Percentiles rank a stretch among this genome's conserved stretches.
These are phyloP conservation scores for Paracentrotus lividus DNA, from an alignment of 53 echinoderm and acorn worm species.

Conservation along the genomic window DNA sequence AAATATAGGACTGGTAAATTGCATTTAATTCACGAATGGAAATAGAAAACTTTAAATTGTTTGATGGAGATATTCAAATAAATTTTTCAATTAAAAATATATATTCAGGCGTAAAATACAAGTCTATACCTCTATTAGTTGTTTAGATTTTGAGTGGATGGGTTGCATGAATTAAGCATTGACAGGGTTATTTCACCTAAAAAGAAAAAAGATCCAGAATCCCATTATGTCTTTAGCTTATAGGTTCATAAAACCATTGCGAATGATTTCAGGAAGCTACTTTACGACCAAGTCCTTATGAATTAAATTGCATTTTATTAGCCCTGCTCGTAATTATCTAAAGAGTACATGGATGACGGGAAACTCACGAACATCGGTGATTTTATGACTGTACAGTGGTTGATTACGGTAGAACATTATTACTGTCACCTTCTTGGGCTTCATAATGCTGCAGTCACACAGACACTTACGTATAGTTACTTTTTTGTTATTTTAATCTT, in stretches of 20 bases:
- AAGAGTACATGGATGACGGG: background rate
- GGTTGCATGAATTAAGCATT: background rate
- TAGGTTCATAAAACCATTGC: background rate
- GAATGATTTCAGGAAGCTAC: background rate
- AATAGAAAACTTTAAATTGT: too few relatives aligned
- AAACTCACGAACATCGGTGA: background rate
- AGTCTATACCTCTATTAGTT: too few relatives aligned
- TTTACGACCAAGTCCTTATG: background rate
- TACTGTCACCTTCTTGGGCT: too few relatives aligned
- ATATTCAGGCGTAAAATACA: too few relatives aligned
- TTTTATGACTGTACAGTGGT: background rate
- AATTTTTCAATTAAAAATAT: too few relatives aligned
- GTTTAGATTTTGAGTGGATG: constrained; percentile 6
- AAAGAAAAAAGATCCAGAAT: background rate
- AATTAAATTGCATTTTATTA: background rate
- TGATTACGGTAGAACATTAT: too few relatives aligned
- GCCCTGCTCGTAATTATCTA: background rate
- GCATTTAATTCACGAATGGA: too few relatives aligned
- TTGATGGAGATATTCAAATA: too few relatives aligned
- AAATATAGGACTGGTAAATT: too few relatives aligned
- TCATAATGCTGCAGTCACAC: too few relatives aligned
- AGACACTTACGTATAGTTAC: too few relatives aligned
- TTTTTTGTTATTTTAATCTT: too few relatives aligned
- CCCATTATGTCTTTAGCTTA: background rate
- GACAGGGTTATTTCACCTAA: background rate